Conservation (phyloP, 2,113 vertebrate genomes). For the Hemibates koningsi region DNA sequence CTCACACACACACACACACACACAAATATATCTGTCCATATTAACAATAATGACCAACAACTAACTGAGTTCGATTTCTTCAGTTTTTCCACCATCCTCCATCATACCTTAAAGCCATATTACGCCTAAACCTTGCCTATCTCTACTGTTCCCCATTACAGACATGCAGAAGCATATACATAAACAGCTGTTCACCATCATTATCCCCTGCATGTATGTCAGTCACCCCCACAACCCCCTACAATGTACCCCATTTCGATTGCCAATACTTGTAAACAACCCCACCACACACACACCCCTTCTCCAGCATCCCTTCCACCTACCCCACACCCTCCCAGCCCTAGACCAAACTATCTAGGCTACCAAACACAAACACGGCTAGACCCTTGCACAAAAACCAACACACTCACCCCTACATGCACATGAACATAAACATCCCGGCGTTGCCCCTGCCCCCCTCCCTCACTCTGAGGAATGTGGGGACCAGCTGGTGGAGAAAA, state of each 20-base stretch:
- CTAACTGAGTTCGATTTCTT: background rate
- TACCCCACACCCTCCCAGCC: background rate
- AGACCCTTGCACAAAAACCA: background rate
- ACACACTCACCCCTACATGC: slow-evolving; percentile 18
- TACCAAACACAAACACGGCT: slow-evolving; percentile 41
- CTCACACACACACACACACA: background rate
- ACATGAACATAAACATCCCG: slow-evolving; percentile 55
- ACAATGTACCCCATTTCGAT: slow-evolving; percentile 48
- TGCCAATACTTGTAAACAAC: slow-evolving; percentile 54
- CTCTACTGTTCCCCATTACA: background rate
- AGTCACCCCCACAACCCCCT: slow-evolving; percentile 36
- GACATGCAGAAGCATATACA: slow-evolving; percentile 18
- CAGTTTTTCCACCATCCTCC: background rate
- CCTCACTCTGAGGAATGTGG: slow-evolving; percentile 49
- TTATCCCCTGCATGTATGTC: slow-evolving; percentile 65
- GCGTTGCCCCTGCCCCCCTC: slow-evolving; percentile 52
- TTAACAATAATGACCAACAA: background rate
- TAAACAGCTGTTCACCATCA: slow-evolving; percentile 62
- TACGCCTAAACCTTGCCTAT: slow-evolving; percentile 16
- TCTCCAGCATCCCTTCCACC: slow-evolving; percentile 39
- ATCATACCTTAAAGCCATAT: slow-evolving; percentile 8
- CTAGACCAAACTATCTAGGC: slow-evolving; percentile 44
- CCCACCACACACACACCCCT: background rate
- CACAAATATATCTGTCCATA: background rate
- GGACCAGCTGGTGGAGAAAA: slow-evolving; percentile 65